Percentiles rank a stretch among this genome's conserved stretches.
Evolutionary conservation across 2,797 vertebrate species (phyloP).

Genomic region (Microchirus variegatus): DNA sequence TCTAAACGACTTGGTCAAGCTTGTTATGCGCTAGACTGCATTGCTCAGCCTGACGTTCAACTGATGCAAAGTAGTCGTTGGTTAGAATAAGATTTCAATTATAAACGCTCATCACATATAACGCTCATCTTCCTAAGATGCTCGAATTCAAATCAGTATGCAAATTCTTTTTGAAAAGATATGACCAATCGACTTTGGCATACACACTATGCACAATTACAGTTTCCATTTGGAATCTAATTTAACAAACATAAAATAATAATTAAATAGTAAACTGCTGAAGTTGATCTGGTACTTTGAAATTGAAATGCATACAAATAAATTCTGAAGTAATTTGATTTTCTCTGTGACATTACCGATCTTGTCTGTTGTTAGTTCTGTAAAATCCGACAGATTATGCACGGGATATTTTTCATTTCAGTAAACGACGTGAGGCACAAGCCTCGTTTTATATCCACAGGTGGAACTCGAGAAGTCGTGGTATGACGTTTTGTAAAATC

Average conservation of each 20-base stretch:
- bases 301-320: slow-evolving; percentile 37
- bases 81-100: slow-evolving; percentile 48
- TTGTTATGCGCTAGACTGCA: slow-evolving; percentile 42
- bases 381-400: slow-evolving; percentile 24
- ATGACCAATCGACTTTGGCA: slow-evolving; percentile 40
- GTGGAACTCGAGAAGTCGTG: neutral
- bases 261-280: slow-evolving; percentile 40
- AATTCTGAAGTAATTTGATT: slow-evolving; percentile 39
- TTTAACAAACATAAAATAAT: slow-evolving; percentile 42
- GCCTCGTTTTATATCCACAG: neutral
- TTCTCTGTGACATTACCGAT: slow-evolving; percentile 24
- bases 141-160: slow-evolving; percentile 45
- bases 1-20: slow-evolving; percentile 38
- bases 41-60: slow-evolving; percentile 36
- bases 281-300: slow-evolving; percentile 24
- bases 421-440: neutral
- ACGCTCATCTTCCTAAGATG: slow-evolving; percentile 36
- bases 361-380: slow-evolving; percentile 10
- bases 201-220: slow-evolving; percentile 33
- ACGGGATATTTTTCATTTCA: slow-evolving; percentile 7
- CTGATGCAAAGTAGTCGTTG: slow-evolving; percentile 4
- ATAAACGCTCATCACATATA: slow-evolving; percentile 26
- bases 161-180: slow-evolving; percentile 44
- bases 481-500: neutral
- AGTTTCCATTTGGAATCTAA: slow-evolving; percentile 17